Evolutionary conservation across 2,888 invertebrate genomes (phyloP), one percentile per base, ranked within the genome.

Genomic region (Chironomus tentans): DNA sequence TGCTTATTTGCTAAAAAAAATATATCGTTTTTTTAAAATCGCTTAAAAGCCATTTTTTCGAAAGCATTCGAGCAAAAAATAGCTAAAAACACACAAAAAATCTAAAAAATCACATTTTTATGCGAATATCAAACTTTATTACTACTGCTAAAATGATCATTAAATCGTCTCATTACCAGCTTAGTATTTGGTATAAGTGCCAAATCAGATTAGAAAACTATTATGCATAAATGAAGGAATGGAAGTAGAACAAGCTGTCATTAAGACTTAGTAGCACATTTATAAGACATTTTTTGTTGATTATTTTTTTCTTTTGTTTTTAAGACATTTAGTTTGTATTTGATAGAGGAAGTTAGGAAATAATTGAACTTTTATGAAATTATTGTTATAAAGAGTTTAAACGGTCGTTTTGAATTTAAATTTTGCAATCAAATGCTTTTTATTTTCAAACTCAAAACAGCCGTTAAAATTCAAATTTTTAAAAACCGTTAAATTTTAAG

Each of bases 71-170:
- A 18, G 21, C 15, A 65, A 12, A 65, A 65, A 18, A 4, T 24
- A 21, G 21, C 65, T 18, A 65, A 65, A 65, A 65, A 24, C 65
- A 65, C 56, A 56, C n/a, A 70, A 70, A 70, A 15, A 18, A 69
- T 70, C 46, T 70, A 47, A 47, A 4, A 21, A 70, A 47, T 38
- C 38, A 38, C 38, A 38, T 38, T 56, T 56, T 56, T 56, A 56
- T 56, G 56, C 56, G 56, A 56, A 56, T 56, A 56, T 56, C 15
- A 56, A 56, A 15, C 18, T 56, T 56, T 56, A 56, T 56, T 56
- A 56, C 56, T 56, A 18, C 56, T 18, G 18, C 56, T 56, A 56
- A 15, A 56, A 56, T 56, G 56, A 56, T 56, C 56, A 56, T 56
- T 15, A 56, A 56, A 56, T 56, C 18, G n/a, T 56, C 56, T 56